Evolutionary conservation across 2,797 vertebrate species (phyloP).

Genomic region (Parotocinclus haroldoi): DNA sequence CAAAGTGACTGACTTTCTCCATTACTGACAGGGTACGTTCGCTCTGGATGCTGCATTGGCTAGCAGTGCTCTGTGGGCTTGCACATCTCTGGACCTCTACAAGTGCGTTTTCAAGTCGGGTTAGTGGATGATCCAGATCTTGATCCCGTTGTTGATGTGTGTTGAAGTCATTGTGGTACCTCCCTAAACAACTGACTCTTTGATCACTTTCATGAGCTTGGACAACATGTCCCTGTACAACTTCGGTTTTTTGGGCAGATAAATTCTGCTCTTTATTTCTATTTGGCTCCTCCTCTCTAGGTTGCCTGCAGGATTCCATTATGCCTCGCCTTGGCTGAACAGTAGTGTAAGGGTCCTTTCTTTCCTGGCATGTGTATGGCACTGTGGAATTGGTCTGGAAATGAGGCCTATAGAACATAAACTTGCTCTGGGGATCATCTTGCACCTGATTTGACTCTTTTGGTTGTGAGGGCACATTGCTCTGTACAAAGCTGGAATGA

Average conservation of each 20-base stretch:
- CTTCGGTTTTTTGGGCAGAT: conserved; percentile 58
- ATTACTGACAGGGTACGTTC: conserved; percentile 78
- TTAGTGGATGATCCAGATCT: conserved; percentile 68
- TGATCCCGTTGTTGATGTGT: conserved; percentile 43
- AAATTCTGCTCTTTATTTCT: conserved; percentile 51
- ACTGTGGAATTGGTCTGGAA: conserved; percentile 43
- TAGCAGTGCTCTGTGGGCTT: conserved; percentile 53
- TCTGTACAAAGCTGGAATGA: conserved; percentile 13
- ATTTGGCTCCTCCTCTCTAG: conserved; percentile 54
- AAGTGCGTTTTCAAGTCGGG: conserved; percentile 70
- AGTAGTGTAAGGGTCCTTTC: conserved; percentile 51
- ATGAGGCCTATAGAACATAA: conserved; percentile 61
- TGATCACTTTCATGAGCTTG: conserved; percentile 41
- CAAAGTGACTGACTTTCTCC: conserved; percentile 89
- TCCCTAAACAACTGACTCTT: conserved; percentile 47
- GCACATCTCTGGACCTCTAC: conserved; percentile 67
- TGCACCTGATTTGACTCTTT: conserved; percentile 60
- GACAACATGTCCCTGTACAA: conserved; percentile 59
- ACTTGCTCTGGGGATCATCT: conserved; percentile 57
- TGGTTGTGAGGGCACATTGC: too few relatives aligned
- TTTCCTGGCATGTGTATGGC: conserved; percentile 49
- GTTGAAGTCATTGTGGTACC: conserved; percentile 56
- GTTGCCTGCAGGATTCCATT: conserved; percentile 44
- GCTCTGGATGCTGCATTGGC: conserved; percentile 47
- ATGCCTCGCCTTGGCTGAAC: conserved; percentile 62